Base-by-base conservation (phyloP, 2,797 vertebrate genomes). In the Rachycentron canadum region DNA sequence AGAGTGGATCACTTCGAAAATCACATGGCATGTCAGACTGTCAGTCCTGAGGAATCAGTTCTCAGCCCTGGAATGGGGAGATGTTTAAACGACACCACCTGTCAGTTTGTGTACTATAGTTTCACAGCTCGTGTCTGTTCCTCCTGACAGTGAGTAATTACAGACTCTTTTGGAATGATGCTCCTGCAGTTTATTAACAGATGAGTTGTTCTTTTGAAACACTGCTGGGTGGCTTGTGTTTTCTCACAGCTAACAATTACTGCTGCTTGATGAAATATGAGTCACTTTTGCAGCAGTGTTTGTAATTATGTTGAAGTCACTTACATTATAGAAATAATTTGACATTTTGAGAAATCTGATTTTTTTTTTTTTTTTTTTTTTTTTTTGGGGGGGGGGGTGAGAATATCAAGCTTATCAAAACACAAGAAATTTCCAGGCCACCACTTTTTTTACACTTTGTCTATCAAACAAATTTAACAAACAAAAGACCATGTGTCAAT, bases 21-120 rank as follows among this genome's bases (percentile, higher is more conserved):
- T 67, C 60, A 26, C 58, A 47, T 17, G 6, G 34, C 45, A 50
- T 36, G 61, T 76, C 75, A 81, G 38, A 28, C 68, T 73, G 78
- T 81, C 65, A 63, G 57, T 30, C 8, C 0, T 64, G 28, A 64
- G 70, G 25, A 78, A 58, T 49, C 32, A 58, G 25, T 45, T 68
- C 65, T 38, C 25, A 71, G 53, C 49, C 26, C 45, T 69, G 34
- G 47, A 56, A 43, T 8, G 34, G 55, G 21, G 55, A 30, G 36
- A 55, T 38, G 43, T 30, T 62, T 32, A 70, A 61, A 64, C 26
- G 40, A 69, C 8, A 50, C 50, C 30, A 64, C 50, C 34, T 69
- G 64, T 66, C 75, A 59, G 21, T 58, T 64, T 60, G 45, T 71
- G 56, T 59, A 57, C n/a, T 52, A 9, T 43, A 34, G 38, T 60